Evolutionary conservation across 2,797 vertebrate species (phyloP), one percentile per base, ranked within the genome.

Genomic region (Pseudocheirus occidentalis): DNA sequence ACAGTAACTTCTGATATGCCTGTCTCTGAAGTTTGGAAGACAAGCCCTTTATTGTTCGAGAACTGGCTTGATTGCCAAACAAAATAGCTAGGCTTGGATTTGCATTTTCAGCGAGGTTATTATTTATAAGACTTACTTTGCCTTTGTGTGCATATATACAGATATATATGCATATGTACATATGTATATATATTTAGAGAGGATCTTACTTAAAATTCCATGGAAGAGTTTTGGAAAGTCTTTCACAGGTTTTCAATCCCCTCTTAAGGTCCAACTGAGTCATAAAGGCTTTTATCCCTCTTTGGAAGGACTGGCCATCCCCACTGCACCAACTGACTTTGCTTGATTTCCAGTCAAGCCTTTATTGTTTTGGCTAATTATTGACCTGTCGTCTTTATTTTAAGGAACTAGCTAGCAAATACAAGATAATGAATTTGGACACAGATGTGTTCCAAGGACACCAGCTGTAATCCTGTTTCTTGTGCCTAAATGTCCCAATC

Each of bases 381-480:
- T 92, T 95, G 55, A 92, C n/a, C 27, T 92, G 96, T 96, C 92
- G 93, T 55, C 46, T 96, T 97, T 93, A 92, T 95, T 95, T 96
- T 96, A 92, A 96, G 53, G n/a, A 57, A 91, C 50, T 58, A 52
- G 40, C 81, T 81, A 95, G 54, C 92, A 57, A 89, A 46, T 87
- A 46, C 59, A 29, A 73, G 29, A 90, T 40, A 57, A 93, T 87
- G 55, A 92, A 40, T 96, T 97, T 96, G 66, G 56, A 91, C 34
- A 93, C 92, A 90, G 97, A 96, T 91, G 81, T 91, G 91, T 89
- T 87, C 93, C 59, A 93, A 11, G 90, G 46, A 34, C 53, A 16
- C 59, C 58, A 62, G 53, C 46, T 55, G 52, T 90, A 62, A 94
- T 73, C 55, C 55, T 58, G 57, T 92, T 28, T 18, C 81, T 40